Evolutionary conservation across 2,888 invertebrate genomes (phyloP).

Genomic region (Buathra laborator): DNA sequence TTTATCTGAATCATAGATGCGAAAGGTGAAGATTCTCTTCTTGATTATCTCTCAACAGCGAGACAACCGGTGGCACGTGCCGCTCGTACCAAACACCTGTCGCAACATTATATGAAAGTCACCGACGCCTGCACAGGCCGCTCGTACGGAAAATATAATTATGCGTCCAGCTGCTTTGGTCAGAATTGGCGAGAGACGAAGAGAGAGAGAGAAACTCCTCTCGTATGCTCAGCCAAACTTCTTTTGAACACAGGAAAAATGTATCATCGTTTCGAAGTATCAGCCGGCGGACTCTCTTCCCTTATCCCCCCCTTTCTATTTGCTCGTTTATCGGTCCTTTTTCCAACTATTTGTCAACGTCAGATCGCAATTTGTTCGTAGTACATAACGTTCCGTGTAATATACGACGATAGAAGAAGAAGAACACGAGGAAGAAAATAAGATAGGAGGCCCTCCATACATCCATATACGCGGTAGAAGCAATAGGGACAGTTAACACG

Average conservation of each 20-base stretch:
- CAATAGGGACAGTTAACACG: not conserved
- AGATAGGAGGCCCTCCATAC: slow-evolving; percentile 7
- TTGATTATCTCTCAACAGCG: not conserved
- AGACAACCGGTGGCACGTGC: slow-evolving; percentile 34
- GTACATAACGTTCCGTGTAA: slow-evolving; percentile 21
- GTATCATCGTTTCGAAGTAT: not conserved
- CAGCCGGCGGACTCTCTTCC: not conserved
- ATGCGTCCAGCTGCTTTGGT: slow-evolving; percentile 40
- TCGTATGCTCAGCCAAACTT: not conserved
- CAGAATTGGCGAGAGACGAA: slow-evolving; percentile 3
- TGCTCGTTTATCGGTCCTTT: slow-evolving; percentile 9
- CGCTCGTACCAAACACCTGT: slow-evolving; percentile 54
- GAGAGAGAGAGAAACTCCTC: not conserved
- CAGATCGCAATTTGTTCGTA: slow-evolving; percentile 38
- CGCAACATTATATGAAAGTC: slow-evolving; percentile 46
- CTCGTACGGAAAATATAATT: slow-evolving; percentile 41
- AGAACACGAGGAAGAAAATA: slow-evolving; percentile 24
- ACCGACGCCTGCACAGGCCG: slow-evolving; percentile 19
- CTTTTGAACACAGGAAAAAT: slow-evolving; percentile 20
- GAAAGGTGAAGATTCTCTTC: not conserved
- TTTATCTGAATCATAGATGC: not conserved
- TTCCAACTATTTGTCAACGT: slow-evolving; percentile 54
- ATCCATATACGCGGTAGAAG: not conserved
- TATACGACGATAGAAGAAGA: slow-evolving; percentile 25
- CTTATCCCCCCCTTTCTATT: not conserved